Conservation (phyloP, 2,888 invertebrate species). For the Neoascia interrupta region DNA sequence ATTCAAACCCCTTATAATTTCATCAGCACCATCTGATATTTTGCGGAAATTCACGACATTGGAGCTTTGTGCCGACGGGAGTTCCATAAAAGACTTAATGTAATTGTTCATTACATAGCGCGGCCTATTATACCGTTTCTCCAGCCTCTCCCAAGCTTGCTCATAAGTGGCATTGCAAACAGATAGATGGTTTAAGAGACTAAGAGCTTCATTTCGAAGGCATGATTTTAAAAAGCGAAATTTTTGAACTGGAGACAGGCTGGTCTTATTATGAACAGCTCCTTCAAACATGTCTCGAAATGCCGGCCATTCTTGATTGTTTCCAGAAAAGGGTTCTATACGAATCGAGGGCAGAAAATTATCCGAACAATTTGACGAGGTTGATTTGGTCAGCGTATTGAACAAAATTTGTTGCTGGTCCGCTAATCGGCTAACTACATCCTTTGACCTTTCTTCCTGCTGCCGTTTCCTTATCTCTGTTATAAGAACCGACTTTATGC, state of each 20-base stretch:
- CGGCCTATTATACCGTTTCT: slow-evolving; percentile 16
- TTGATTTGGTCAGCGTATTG: neutral
- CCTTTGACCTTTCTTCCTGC: no score
- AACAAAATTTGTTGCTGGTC: no score
- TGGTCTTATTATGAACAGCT: slow-evolving; percentile 7
- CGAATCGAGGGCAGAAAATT: no score
- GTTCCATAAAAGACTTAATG: slow-evolving; percentile 7
- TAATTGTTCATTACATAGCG: slow-evolving; percentile 11
- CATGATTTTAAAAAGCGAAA: slow-evolving; percentile 14
- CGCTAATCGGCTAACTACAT: no score
- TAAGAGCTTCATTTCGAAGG: neutral
- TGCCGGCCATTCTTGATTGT: slow-evolving; percentile 4
- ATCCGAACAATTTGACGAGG: no score
- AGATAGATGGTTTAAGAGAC: slow-evolving; percentile 8
- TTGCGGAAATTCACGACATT: slow-evolving; percentile 24
- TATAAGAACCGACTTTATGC: neutral
- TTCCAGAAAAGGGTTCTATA: slow-evolving; percentile 1
- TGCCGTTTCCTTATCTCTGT: neutral
- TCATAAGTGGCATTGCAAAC: slow-evolving; percentile 2
- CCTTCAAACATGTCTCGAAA: slow-evolving; percentile 8
- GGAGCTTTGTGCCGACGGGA: neutral
- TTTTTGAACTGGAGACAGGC: slow-evolving; percentile 11
- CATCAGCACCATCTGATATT: slow-evolving; percentile 45
- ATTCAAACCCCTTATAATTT: neutral
- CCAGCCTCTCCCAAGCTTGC: slow-evolving; percentile 6